phyloP scores from a whole-genome alignment of 30 jellyfish, hydroid and myxozoan species.

The Hydractinia symbiolongicarpus region DNA sequence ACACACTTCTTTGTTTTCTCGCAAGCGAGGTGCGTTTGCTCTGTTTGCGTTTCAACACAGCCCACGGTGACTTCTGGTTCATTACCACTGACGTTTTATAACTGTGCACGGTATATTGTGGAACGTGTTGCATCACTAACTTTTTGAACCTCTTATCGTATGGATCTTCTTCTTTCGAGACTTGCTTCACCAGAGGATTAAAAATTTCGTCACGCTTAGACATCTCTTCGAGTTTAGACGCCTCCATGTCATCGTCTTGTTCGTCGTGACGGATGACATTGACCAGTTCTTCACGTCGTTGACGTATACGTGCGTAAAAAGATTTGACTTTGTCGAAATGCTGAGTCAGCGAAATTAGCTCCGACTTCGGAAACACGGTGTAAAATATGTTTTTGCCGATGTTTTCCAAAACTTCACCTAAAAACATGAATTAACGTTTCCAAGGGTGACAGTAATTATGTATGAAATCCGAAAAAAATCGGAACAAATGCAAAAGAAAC shows the following conservation, averaged over 20 bases:
- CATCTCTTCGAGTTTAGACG: neutral
- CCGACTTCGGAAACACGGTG: constrained; percentile 15
- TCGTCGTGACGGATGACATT: neutral
- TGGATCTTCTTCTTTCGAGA: neutral
- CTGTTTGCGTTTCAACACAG: constrained; percentile 6
- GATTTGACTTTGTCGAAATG: constrained; percentile 22
- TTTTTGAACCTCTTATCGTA: constrained; percentile 25
- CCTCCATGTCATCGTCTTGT: neutral
- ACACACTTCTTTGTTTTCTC: constrained; percentile 3
- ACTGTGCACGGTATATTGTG: constrained; percentile 33
- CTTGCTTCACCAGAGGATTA: neutral
- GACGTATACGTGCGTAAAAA: constrained; percentile 24
- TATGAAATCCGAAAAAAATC: neutral
- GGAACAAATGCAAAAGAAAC: neutral
- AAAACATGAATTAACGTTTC: neutral
- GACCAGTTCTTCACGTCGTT: constrained; percentile 17
- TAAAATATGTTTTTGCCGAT: constrained; percentile 9
- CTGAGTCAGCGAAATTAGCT: constrained; percentile 3
- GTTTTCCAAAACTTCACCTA: constrained; percentile 24
- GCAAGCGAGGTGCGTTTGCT: neutral
- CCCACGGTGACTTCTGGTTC: constrained; percentile 38
- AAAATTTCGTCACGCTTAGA: constrained; percentile 17
- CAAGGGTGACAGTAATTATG: too few relatives aligned
- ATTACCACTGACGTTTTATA: constrained; percentile 13
- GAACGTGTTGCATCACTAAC: constrained; percentile 14